Base-by-base conservation (phyloP, 2,888 invertebrate species). In the Drosophila birchii region DNA sequence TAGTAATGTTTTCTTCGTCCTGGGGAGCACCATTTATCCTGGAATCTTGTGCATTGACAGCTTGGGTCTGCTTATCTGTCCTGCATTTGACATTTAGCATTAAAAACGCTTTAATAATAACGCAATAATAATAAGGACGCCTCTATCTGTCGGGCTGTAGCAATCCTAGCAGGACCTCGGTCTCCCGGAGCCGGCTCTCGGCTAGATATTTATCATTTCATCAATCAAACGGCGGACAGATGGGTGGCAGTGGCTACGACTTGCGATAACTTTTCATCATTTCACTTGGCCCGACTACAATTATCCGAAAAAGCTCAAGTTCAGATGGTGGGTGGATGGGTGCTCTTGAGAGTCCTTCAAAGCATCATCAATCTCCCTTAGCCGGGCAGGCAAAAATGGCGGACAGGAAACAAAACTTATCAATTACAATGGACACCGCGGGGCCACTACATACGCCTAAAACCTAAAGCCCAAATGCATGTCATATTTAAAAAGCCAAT, bases 31-130 rank as follows among this genome's bases (percentile, higher is more conserved):
- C 73, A 57, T 66, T 45, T 64, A 57, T 61, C 55, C 54, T 58
- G 66, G 64, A 45, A 59, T 62, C 61, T 61, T 57, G 76, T 80
- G 78, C 86, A 86, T 88, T 88, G 86, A 86, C 86, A 86, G 86
- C 86, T 74, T 81, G 67, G 81, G 80, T 70, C 82, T 86, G 86
- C 89, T 86, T 88, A 87, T 87, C 87, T 83, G 87, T 87, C 88
- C 87, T 87, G 86, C 87, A 81, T 87, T 87, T 87, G 86, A 87
- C 86, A 88, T 87, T 87, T 88, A 86, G 86, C 87, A 86, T 88
- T 86, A 86, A 86, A 86, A 88, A 86, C 86, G 88, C 81, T 86
- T 86, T 88, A 86, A 86, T 86, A 86, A 86, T 86, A 86, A 86
- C 86, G 86, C 81, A 84, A 86, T 88, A 86, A 86, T 88, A 86